Percentiles rank a stretch among this genome's conserved stretches.
phyloP scores from a whole-genome alignment of 2,113 vertebrate species.

The Nothocercus nigrocapillus region DNA sequence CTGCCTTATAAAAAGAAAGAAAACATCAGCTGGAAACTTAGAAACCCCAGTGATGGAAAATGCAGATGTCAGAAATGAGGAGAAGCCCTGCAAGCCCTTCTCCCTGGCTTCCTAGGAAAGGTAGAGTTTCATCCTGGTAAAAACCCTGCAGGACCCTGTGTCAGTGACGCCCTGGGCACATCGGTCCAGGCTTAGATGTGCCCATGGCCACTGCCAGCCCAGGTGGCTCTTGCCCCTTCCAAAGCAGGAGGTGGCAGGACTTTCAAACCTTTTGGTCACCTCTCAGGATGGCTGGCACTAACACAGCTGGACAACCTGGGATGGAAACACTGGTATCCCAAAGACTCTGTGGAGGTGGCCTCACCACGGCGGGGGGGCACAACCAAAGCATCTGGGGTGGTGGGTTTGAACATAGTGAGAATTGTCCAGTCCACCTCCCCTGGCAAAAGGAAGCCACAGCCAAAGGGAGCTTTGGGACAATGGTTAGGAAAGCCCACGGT shows the following conservation, averaged over 20 bases:
- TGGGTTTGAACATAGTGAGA: not conserved
- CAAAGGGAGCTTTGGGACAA: not conserved
- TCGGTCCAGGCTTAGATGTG: not conserved
- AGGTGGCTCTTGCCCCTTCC: not conserved
- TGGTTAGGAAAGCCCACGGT: not conserved
- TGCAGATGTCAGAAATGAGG: not conserved
- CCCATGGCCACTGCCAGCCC: not conserved
- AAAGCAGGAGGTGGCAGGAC: accelerated
- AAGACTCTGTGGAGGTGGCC: not conserved
- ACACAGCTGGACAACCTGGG: not conserved
- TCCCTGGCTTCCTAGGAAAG: not conserved
- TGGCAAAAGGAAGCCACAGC: not conserved
- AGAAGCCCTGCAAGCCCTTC: not conserved
- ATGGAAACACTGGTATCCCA: too few species aligned
- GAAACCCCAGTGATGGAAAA: not conserved
- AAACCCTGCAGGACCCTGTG: not conserved
- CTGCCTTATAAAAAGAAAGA: not conserved
- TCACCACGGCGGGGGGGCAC: not conserved
- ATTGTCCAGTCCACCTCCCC: not conserved
- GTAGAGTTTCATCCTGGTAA: not conserved
- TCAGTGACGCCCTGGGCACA: too few species aligned
- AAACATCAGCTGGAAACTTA: not conserved
- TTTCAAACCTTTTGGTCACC: not conserved
- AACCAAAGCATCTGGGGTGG: not conserved
- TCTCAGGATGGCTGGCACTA: not conserved